Base-by-base conservation (phyloP, 2,797 vertebrate genomes). In the Melanotaenia nigrans region DNA sequence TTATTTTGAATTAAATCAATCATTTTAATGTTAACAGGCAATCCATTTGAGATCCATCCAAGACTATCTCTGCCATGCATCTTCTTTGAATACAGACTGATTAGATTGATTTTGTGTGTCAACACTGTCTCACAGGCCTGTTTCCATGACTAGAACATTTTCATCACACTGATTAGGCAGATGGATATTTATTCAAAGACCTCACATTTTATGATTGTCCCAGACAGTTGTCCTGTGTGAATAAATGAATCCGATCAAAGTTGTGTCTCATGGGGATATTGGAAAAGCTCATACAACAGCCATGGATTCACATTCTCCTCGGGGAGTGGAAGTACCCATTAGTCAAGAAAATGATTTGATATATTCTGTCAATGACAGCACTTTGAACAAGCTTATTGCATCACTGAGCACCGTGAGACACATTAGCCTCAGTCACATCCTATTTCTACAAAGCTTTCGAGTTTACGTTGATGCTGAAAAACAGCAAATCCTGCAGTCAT, bases 301-400 rank as follows among this genome's bases (percentile, higher is more conserved):
- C 71, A 11, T 55, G 60, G 71, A 55, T 66, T 55, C 42, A 25
- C 71, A 56, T 62, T 68, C 73, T 86, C 84, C 77, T 69, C n/a
- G 22, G 85, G 87, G 81, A 83, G 58, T 59, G 75, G 82, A 83
- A 77, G 82, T 49, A 65, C 71, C 84, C 89, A 84, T 92, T 90
- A 90, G 80, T 81, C 84, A 81, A 78, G 82, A 85, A 75, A 76
- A 81, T 87, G 77, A 91, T 89, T 89, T 85, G 88, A 91, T 89
- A 83, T 68, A 51, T 79, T 87, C 65, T 85, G 87, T 88, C 90
- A 80, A 87, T 81, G 82, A 78, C 83, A 69, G 68, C 61, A 1
- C 57, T 40, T 73, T 59, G 78, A 85, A 82, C 64, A 61, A 77
- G 69, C 74, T 68, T 60, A 32, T 65, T 82, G 86, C 84, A 71